Conservation (phyloP, 2,113 vertebrate genomes). For the Pseudonaja textilis region DNA sequence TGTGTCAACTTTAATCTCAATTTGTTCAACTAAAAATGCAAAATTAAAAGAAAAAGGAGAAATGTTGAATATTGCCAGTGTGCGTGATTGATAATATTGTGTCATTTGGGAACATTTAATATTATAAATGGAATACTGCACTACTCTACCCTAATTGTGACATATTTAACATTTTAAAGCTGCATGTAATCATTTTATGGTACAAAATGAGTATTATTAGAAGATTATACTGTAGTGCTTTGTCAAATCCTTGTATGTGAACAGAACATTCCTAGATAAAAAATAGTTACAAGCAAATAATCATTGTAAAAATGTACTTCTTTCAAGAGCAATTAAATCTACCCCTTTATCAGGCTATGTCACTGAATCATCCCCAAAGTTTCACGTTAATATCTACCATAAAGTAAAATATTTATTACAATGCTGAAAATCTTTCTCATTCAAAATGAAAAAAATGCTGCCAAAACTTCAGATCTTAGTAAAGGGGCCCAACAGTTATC, state of each 20-base stretch:
- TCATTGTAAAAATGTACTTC: constrained; percentile 35
- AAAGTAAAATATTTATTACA: accelerated
- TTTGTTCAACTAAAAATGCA: constrained; percentile 64
- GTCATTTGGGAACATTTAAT: constrained; percentile 66
- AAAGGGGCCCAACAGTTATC: neutral
- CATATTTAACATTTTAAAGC: constrained; percentile 75
- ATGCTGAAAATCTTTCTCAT: neutral
- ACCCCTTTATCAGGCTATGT: neutral
- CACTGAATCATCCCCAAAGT: constrained; percentile 32
- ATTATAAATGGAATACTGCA: constrained; percentile 70
- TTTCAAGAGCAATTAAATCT: neutral
- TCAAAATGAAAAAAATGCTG: neutral
- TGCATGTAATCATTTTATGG: constrained; percentile 72
- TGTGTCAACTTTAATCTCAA: constrained; percentile 48
- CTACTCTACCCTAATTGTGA: constrained; percentile 58
- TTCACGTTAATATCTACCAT: neutral
- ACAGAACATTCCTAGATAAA: constrained; percentile 57
- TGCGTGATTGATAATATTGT: constrained; percentile 65
- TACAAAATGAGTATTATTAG: constrained; percentile 70
- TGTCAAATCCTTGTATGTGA: constrained; percentile 72
- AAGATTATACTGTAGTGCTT: constrained; percentile 65
- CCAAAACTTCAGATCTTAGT: neutral
- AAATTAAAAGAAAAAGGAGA: constrained; percentile 69
- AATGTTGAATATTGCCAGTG: constrained; percentile 55
- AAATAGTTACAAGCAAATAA: constrained; percentile 62